Evolutionary conservation across 2,113 vertebrate species (phyloP).

Genomic region (Tragelaphus imberbis): DNA sequence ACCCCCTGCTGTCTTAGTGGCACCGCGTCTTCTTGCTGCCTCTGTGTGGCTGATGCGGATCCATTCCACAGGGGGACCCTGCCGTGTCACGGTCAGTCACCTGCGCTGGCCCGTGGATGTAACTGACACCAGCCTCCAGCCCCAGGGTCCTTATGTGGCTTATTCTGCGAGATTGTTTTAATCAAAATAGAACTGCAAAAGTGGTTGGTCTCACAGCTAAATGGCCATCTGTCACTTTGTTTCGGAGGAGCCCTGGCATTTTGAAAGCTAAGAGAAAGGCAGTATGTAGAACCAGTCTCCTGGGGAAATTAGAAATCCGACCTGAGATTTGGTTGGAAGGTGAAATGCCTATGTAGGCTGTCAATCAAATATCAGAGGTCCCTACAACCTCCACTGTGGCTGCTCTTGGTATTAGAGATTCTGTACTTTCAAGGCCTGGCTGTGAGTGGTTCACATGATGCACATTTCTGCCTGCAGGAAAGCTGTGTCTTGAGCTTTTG

Average conservation of each 20-base stretch:
- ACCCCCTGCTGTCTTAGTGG: constrained; percentile 65
- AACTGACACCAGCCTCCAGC: constrained; percentile 65
- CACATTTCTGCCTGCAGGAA: constrained; percentile 76
- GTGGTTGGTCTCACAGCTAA: constrained; percentile 43
- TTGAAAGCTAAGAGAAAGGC: constrained; percentile 45
- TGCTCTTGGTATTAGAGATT: constrained; percentile 59
- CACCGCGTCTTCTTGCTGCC: constrained; percentile 69
- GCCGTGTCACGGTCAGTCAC: constrained; percentile 55
- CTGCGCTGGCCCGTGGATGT: constrained; percentile 61
- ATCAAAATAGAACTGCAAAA: constrained; percentile 58
- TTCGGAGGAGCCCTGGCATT: constrained; percentile 44
- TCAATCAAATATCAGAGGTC: constrained; percentile 49
- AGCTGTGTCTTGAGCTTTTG: constrained; percentile 76
- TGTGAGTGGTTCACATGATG: constrained; percentile 67
- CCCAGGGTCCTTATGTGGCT: constrained; percentile 44
- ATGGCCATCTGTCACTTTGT: constrained; percentile 13
- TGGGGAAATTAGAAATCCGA: not conserved
- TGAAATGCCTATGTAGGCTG: not conserved
- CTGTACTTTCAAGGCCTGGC: constrained; percentile 67
- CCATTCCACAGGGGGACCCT: constrained; percentile 60
- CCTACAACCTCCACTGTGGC: constrained; percentile 31
- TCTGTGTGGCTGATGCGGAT: constrained; percentile 58
- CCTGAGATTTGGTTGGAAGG: not conserved
- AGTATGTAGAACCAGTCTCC: constrained; percentile 33
- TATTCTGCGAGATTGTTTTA: constrained; percentile 57